Evolutionary conservation across 37 sponge, comb jelly and placozoan genomes (phyloP), one percentile per base, ranked within the genome.

Genomic region (Dysidea cf. avara): DNA sequence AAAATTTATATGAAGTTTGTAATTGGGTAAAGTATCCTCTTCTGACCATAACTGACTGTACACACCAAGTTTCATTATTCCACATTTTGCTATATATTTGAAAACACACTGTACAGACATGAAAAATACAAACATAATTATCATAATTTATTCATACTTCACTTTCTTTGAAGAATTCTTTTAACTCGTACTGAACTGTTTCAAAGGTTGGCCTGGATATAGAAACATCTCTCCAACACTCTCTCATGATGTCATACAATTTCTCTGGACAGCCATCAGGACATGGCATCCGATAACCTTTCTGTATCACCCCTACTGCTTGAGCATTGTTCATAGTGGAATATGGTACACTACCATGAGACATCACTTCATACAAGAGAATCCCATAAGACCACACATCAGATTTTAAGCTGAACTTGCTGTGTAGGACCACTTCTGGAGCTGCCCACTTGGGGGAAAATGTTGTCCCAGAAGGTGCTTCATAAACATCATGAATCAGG

Each of bases 371-470:
- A 39, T 91, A 92, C 64, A 97, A 66, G 31, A 97, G 81, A 7
- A 97, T 83, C 5, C 99, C 99, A 73, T 86, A 97, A 9, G 93
- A n/a, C n/a, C n/a, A n/a, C n/a, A n/a, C n/a, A n/a, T n/a, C n/a
- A n/a, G n/a, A n/a, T n/a, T n/a, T n/a, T 39, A 94, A 94, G 53
- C 92, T 89, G 80, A 97, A 97, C 39, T 93, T 53, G 76, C 82
- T 96, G 77, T 96, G 92, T 52, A 92, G 65, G 20, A 90, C 92
- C 28, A 95, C 99, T 58, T 97, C 99, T 6, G 99, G 99, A n/a
- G n/a, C n/a, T n/a, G n/a, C n/a, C n/a, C n/a, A n/a, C n/a, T n/a
- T n/a, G n/a, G n/a, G n/a, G n/a, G 99, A 95, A 83, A 97, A 94
- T 77, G 87, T 93, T 22, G 96, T 90, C 53, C 93, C 96, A 50